Percentiles rank a stretch among this genome's conserved stretches.
phyloP scores from a whole-genome alignment of 2,113 vertebrate genomes.

The Sinosuthora webbiana region DNA sequence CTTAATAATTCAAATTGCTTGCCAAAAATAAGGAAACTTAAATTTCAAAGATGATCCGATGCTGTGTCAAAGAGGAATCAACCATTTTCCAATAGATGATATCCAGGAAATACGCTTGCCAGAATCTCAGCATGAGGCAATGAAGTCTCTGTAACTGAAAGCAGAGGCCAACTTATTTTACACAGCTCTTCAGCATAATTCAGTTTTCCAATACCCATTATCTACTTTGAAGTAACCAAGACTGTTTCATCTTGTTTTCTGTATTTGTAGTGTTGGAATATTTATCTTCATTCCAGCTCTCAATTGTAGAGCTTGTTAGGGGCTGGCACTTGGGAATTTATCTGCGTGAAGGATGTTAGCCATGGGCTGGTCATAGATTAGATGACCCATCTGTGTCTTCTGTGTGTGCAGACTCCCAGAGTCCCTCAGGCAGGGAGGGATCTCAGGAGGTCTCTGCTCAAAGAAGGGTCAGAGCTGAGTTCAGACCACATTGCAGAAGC shows the following conservation, averaged over 20 bases:
- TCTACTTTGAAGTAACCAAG: background rate
- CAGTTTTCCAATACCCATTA: background rate
- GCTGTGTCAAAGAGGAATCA: background rate
- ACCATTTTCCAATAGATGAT: background rate
- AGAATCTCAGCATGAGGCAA: background rate
- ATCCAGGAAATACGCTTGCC: background rate
- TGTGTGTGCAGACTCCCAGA: background rate
- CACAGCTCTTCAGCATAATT: background rate
- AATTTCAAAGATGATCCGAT: background rate
- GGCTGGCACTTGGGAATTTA: background rate
- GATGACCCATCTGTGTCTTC: background rate
- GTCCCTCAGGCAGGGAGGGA: background rate
- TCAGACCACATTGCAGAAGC: background rate
- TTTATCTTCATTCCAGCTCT: background rate
- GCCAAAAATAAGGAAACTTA: constrained; percentile 14
- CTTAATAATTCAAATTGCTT: background rate
- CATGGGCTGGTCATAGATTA: background rate
- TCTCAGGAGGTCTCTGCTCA: background rate
- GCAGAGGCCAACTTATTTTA: background rate
- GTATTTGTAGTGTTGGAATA: background rate
- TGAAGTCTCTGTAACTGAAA: background rate
- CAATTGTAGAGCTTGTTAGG: background rate
- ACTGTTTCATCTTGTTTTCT: background rate
- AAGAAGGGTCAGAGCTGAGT: background rate
- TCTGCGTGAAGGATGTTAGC: background rate